Base-by-base conservation (phyloP, 2,888 invertebrate genomes). In the Chrysotoxum bicinctum region DNA sequence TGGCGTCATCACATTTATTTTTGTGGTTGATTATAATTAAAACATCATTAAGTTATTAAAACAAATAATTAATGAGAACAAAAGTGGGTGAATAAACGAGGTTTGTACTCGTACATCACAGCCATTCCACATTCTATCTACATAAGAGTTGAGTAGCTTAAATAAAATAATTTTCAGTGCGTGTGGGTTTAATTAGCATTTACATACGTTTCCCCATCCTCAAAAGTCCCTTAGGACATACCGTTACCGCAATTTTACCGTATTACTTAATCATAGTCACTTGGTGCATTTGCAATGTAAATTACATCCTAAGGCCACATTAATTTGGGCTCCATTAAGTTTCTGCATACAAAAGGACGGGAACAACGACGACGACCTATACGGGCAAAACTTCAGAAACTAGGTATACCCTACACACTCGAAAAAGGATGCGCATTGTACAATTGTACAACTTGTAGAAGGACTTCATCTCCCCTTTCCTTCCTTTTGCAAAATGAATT, bases 31-130 rank as follows among this genome's bases (percentile, higher is more conserved):
- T 79, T 70, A 66, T 80, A 84, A 84, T 84, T 84, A 79, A 84
- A 84, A 84, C 56, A 80, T 72, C 75, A 70, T 84, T 84, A 75
- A 75, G 60, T 80, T 80, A 75, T 70, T 84, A 84, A 84, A 72
- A 40, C 7, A 35, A 83, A 69, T 80, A 79, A 83, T 83, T 83
- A 69, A 79, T 83, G n/a, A 30, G 40, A 69, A 79, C 69, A 74
- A 69, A 68, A 64, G 14, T 21, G 73, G 79, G 66, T 79, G 16
- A 64, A 64, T 64, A 32, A 75, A 84, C 54, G 32, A 84, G 75
- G 74, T 10, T 8, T 43, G 16, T 12, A 10, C 6, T n/a, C n/a
- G n/a, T n/a, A 23, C 14, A 12, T 21, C 19, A 23, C n/a, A 48
- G 21, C 50, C 23, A 8, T 14, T 26, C 23, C 14, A 48, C 50